Evolutionary conservation across 2,888 invertebrate species (phyloP).

Genomic region (Drosophila formosana): DNA sequence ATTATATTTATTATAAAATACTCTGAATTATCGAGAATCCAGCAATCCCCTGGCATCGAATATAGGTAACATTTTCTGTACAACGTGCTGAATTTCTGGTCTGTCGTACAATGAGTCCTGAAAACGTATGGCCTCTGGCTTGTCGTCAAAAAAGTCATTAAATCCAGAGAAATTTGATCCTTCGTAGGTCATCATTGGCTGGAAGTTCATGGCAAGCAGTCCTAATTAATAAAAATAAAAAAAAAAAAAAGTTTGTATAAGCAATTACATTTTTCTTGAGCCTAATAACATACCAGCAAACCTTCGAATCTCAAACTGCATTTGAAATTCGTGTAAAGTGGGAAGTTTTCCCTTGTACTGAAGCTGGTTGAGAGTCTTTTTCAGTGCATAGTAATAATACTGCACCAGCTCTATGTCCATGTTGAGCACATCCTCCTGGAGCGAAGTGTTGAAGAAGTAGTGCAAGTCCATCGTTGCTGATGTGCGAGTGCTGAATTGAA

Average conservation of each 20-base stretch:
- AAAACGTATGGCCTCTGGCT: slow-evolving; percentile 75
- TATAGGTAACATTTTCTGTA: slow-evolving; percentile 74
- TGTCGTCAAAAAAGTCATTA: slow-evolving; percentile 74
- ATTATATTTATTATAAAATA: background rate
- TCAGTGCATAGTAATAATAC: slow-evolving; percentile 67
- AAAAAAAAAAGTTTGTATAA: too few species aligned
- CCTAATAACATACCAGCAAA: slow-evolving; percentile 41
- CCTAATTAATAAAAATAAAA: slow-evolving; percentile 51
- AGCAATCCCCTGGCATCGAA: slow-evolving; percentile 82
- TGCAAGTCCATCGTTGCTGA: slow-evolving; percentile 77
- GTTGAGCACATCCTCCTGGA: slow-evolving; percentile 60
- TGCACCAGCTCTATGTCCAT: slow-evolving; percentile 73
- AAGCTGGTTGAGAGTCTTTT: slow-evolving; percentile 47
- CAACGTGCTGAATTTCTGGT: slow-evolving; percentile 70
- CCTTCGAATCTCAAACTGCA: slow-evolving; percentile 56
- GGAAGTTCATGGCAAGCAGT: slow-evolving; percentile 70
- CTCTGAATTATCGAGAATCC: slow-evolving; percentile 55
- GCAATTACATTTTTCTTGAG: rapidly evolving
- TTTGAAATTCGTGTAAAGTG: slow-evolving; percentile 61
- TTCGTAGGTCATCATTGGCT: slow-evolving; percentile 80
- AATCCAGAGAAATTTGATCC: slow-evolving; percentile 77
- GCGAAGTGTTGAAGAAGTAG: slow-evolving; percentile 78
- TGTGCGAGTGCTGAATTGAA: slow-evolving; percentile 74
- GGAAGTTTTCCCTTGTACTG: slow-evolving; percentile 55
- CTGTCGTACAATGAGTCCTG: slow-evolving; percentile 78